Conservation (phyloP, 2,888 invertebrate species). For the Cryptocephalus primarius region DNA sequence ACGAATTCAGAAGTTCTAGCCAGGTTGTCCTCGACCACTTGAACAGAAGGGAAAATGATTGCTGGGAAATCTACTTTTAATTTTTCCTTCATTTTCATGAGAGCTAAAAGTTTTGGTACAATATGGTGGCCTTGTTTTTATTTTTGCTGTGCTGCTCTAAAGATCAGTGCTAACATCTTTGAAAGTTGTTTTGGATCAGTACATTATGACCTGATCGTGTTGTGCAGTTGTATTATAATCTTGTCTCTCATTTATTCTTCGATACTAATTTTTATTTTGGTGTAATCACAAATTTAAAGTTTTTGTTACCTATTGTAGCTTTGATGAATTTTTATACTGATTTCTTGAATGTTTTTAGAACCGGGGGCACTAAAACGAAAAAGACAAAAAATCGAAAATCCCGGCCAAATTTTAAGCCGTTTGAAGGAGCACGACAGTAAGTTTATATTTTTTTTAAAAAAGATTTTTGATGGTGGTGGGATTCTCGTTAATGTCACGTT, state of each 20-base stretch:
- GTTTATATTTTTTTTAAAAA: slow-evolving; percentile 28
- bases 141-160: slow-evolving; percentile 1
- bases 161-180: not conserved
- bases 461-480: slow-evolving; percentile 15
- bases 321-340: not conserved
- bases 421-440: slow-evolving; percentile 42
- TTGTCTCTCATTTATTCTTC: too few species aligned
- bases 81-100: not conserved
- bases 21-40: slow-evolving; percentile 20
- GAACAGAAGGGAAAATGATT: slow-evolving; percentile 3
- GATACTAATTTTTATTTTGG: too few species aligned
- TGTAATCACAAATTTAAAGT: not conserved
- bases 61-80: not conserved
- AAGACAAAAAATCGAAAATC: slow-evolving; percentile 43
- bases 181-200: not conserved
- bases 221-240: too few species aligned
- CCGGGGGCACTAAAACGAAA: slow-evolving; percentile 49
- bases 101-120: not conserved
- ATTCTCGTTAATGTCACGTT: not conserved
- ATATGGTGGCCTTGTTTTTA: not conserved
- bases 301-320: not conserved
- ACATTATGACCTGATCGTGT: not conserved
- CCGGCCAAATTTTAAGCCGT: slow-evolving; percentile 39
- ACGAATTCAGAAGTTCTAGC: slow-evolving; percentile 24
- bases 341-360: slow-evolving; percentile 34